These are phyloP conservation scores for Campylomormyrus tamandua DNA, from an alignment of 2,113 vertebrate genomes.

Conservation along the genomic window DNA sequence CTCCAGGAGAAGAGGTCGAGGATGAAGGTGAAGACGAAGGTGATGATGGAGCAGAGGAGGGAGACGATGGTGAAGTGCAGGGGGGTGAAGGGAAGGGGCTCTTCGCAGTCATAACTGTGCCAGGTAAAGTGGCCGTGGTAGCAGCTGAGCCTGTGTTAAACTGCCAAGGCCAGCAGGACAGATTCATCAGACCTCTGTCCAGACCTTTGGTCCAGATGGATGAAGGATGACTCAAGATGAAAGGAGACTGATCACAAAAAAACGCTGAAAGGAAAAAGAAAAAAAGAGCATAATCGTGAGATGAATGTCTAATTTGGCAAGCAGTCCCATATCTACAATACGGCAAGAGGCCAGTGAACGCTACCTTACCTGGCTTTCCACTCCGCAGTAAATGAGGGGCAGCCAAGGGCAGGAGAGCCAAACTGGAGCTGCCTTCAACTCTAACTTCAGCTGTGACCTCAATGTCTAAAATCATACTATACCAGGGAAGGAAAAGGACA, in stretches of 20 bases:
- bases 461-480: slow-evolving; percentile 32
- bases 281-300: background rate
- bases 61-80: slow-evolving; percentile 49
- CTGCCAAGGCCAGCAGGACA: slow-evolving; percentile 43
- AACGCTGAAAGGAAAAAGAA: slow-evolving; percentile 36
- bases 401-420: slow-evolving; percentile 27
- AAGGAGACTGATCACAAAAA: slow-evolving; percentile 18
- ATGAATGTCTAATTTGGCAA: background rate
- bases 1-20: slow-evolving; percentile 39
- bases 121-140: slow-evolving; percentile 30
- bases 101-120: slow-evolving; percentile 38
- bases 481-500: slow-evolving; percentile 30
- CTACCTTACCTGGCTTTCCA: slow-evolving; percentile 32
- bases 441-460: slow-evolving; percentile 35
- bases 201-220: background rate
- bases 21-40: slow-evolving; percentile 43
- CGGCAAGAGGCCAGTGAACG: slow-evolving; percentile 26
- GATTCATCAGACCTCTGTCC: slow-evolving; percentile 18
- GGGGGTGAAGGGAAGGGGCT: slow-evolving; percentile 49
- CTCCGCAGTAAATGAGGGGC: background rate
- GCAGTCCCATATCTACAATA: background rate
- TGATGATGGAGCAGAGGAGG: slow-evolving; percentile 50
- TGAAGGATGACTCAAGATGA: background rate
- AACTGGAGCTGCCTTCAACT: slow-evolving; percentile 20
- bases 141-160: slow-evolving; percentile 39